These are phyloP conservation scores for Calosoma granatense DNA, from an alignment of 1,140 invertebrate species.

Conservation along the genomic window DNA sequence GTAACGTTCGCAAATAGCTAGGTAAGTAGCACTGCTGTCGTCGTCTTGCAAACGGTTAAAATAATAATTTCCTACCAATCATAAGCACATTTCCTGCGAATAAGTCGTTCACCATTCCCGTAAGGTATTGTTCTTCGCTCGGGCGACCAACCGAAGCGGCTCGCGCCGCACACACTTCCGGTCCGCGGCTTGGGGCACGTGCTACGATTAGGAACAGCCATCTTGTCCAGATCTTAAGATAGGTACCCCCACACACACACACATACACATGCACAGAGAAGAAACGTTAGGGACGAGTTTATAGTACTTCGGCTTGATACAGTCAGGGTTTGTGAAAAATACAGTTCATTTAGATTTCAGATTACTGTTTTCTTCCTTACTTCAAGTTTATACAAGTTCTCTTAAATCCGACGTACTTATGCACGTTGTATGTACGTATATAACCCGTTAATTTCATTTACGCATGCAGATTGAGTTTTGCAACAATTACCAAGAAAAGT, in stretches of 20 bases:
- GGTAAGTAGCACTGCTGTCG: no score
- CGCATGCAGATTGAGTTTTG: no score
- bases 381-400: neutral
- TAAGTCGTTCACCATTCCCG: slow-evolving; percentile 3
- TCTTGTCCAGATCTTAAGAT: neutral
- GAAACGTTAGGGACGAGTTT: neutral
- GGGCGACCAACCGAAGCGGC: neutral
- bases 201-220: neutral
- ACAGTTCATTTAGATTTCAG: neutral
- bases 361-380: neutral
- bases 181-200: neutral
- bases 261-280: no score
- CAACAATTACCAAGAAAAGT: no score
- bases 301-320: neutral
- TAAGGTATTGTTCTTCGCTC: slow-evolving; percentile 4
- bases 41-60: neutral
- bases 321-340: neutral
- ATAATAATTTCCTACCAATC: neutral
- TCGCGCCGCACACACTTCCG: neutral
- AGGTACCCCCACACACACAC: neutral
- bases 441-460: no score
- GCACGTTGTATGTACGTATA: no score
- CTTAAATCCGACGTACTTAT: no score
- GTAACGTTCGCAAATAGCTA: no score
- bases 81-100: slow-evolving; percentile 2